Conservation (phyloP, 2,888 invertebrate species). For the Odontomyia ornata region DNA sequence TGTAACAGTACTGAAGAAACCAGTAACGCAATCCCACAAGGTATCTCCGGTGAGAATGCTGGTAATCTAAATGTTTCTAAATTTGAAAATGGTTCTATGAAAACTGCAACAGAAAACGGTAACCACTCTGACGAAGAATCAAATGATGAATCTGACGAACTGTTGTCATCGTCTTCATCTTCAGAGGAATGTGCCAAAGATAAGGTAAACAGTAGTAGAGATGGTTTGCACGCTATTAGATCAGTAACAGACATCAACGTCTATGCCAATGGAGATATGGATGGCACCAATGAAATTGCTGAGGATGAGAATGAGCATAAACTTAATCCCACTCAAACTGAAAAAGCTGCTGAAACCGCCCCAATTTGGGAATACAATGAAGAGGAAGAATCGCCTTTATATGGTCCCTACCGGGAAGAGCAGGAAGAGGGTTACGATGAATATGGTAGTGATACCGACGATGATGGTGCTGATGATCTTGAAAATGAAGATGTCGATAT, state of each 20-base stretch:
- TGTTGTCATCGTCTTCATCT: conserved; percentile 43
- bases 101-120: no score
- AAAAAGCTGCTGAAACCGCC: conserved; percentile 58
- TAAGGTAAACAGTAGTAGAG: conserved; percentile 32
- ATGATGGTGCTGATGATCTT: conserved; percentile 54
- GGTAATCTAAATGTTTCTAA: no score
- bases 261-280: conserved; percentile 56
- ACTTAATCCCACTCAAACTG: background rate
- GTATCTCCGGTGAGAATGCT: conserved; percentile 50
- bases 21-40: conserved; percentile 55
- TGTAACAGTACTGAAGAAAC: conserved; percentile 53
- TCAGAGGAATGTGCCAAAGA: conserved; percentile 34
- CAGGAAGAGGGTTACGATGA: conserved; percentile 53
- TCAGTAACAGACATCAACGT: conserved; percentile 68
- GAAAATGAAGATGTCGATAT: conserved; percentile 55
- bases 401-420: conserved; percentile 52
- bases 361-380: conserved; percentile 56
- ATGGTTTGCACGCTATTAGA: conserved; percentile 65
- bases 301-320: background rate
- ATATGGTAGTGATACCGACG: conserved; percentile 57
- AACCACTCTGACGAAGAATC: conserved; percentile 25
- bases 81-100: no score
- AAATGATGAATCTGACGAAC: conserved; percentile 49
- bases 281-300: conserved; percentile 47
- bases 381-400: conserved; percentile 54